Conservation (phyloP, 2,888 invertebrate species). For the Sisyra terminalis region DNA sequence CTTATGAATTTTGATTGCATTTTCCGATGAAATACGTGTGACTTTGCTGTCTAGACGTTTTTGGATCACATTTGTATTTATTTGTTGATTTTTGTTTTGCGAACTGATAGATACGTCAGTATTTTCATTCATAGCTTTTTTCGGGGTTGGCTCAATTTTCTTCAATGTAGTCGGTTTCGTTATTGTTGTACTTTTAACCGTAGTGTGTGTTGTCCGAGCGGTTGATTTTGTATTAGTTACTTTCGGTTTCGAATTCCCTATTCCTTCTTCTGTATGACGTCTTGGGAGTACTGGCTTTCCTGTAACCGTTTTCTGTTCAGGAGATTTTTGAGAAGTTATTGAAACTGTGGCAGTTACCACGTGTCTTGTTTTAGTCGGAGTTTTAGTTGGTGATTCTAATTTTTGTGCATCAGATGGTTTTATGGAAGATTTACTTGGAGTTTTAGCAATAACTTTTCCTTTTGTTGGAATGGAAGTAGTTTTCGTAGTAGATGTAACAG, state of each 20-base stretch:
- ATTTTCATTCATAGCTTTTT: conserved; percentile 40
- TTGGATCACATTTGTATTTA: not conserved
- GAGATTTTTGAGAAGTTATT: conserved; percentile 14
- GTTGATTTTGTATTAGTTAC: conserved; percentile 8
- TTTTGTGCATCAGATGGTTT: conserved; percentile 11
- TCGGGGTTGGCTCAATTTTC: conserved; percentile 23
- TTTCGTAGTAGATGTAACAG: conserved; percentile 15
- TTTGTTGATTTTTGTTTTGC: conserved; percentile 21
- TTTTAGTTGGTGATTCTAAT: conserved; percentile 5
- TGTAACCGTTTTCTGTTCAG: conserved; percentile 1
- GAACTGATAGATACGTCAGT: conserved; percentile 32
- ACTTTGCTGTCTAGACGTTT: conserved; percentile 15
- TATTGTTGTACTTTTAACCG: conserved; percentile 12
- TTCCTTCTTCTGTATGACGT: conserved; percentile 7
- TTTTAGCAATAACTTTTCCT: conserved; percentile 20
- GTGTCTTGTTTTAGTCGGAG: conserved; percentile 10
- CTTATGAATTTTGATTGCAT: conserved; percentile 5
- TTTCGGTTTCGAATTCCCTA: conserved; percentile 3
- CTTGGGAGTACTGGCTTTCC: conserved; percentile 3
- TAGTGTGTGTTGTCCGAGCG: conserved; percentile 5
- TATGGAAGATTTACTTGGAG: conserved; percentile 9
- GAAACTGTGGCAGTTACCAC: conserved; percentile 18
- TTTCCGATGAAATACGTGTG: conserved; percentile 1
- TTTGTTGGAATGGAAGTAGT: conserved; percentile 21
- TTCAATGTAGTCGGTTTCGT: conserved; percentile 12